Conservation (phyloP, 2,797 vertebrate species). For the Miichthys miiuy region DNA sequence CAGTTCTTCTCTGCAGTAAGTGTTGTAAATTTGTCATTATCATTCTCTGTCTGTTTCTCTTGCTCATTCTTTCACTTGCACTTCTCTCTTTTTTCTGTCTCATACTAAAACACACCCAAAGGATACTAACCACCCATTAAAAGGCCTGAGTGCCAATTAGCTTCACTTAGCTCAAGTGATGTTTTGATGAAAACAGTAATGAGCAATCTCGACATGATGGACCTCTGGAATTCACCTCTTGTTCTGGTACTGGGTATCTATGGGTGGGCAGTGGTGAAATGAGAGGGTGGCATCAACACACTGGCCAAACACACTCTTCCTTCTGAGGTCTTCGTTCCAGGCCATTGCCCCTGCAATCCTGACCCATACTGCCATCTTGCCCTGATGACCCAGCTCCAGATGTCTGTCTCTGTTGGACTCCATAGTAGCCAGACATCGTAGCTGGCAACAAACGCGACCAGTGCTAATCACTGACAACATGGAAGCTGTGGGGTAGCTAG, state of each 20-base stretch:
- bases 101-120: conserved; percentile 39
- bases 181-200: conserved; percentile 46
- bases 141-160: conserved; percentile 39
- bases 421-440: conserved; percentile 42
- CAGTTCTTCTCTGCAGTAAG: conserved; percentile 22
- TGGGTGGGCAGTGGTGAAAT: conserved; percentile 17
- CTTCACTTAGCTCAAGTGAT: conserved; percentile 46
- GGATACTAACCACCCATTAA: conserved; percentile 31
- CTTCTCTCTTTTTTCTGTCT: conserved; percentile 12
- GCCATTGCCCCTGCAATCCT: conserved; percentile 35
- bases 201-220: conserved; percentile 41
- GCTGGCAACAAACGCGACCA: conserved; percentile 59
- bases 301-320: conserved; percentile 12
- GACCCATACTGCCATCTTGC: conserved; percentile 47
- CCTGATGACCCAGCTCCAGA: conserved; percentile 69
- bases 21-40: conserved; percentile 47
- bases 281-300: conserved; percentile 6
- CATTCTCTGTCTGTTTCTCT: conserved; percentile 19
- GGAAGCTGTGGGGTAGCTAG: conserved; percentile 53
- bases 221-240: conserved; percentile 39
- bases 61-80: conserved; percentile 1
- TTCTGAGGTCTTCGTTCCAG: conserved; percentile 38
- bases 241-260: conserved; percentile 21
- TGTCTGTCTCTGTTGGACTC: conserved; percentile 73
- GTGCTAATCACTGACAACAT: conserved; percentile 67